Evolutionary conservation across 2,888 invertebrate genomes (phyloP).

Genomic region (Archips xylosteana): DNA sequence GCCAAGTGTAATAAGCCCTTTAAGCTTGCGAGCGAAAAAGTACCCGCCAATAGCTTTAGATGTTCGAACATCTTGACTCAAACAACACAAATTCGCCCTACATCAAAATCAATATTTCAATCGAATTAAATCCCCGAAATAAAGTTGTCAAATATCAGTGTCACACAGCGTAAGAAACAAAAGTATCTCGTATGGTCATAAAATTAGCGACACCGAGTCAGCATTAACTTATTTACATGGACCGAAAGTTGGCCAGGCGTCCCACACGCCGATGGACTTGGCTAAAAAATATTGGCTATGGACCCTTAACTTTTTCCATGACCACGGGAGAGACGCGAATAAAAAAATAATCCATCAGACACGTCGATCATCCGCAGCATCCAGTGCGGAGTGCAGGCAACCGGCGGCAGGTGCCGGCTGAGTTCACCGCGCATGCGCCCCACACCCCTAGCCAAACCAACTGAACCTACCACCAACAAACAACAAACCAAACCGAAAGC

Average conservation of each 20-base stretch:
- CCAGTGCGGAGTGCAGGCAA: constrained; percentile 54
- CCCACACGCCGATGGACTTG: too few relatives aligned
- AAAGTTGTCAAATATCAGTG: neutral
- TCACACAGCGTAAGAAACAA: too few relatives aligned
- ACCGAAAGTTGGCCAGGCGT: too few relatives aligned
- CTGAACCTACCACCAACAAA: constrained; percentile 45
- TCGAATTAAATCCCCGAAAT: constrained; percentile 6
- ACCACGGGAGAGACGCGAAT: too few relatives aligned
- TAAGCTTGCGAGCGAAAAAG: neutral
- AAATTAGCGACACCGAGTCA: too few relatives aligned
- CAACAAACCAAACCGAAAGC: constrained; percentile 43
- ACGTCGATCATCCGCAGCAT: constrained; percentile 46
- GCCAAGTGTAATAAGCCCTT: too few relatives aligned
- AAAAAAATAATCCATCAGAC: constrained; percentile 31
- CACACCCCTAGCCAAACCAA: constrained; percentile 48
- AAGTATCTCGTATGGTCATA: too few relatives aligned
- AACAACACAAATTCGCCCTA: neutral
- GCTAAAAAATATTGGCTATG: too few relatives aligned
- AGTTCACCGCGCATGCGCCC: constrained; percentile 70
- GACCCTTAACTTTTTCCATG: too few relatives aligned
- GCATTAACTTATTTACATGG: too few relatives aligned
- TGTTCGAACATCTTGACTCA: neutral
- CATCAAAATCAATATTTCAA: constrained; percentile 7
- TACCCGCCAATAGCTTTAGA: neutral
- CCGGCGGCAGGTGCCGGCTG: constrained; percentile 61